These are phyloP conservation scores for Scaptomyza parva DNA, from an alignment of 2,888 invertebrate species.

Conservation along the genomic window DNA sequence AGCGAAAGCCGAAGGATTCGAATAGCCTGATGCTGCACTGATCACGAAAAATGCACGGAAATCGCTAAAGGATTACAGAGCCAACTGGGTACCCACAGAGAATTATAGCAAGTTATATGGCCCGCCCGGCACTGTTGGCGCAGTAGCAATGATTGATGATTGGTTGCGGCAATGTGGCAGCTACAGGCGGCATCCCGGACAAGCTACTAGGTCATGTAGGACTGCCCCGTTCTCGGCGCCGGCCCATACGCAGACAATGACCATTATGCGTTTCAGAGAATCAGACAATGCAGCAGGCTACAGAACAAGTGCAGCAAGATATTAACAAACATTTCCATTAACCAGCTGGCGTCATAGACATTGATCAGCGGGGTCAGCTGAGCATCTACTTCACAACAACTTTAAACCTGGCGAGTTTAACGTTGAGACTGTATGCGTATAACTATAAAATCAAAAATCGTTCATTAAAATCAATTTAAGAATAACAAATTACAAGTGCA, in stretches of 20 bases:
- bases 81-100: background rate
- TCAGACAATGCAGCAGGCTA: slow-evolving; percentile 87
- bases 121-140: slow-evolving; percentile 87
- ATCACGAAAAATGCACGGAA: slow-evolving; percentile 88
- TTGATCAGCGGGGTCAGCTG: slow-evolving; percentile 88
- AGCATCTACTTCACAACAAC: slow-evolving; percentile 89
- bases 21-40: slow-evolving; percentile 87
- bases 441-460: background rate
- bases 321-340: slow-evolving; percentile 90
- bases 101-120: slow-evolving; percentile 4
- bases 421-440: slow-evolving; percentile 36
- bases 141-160: slow-evolving; percentile 91
- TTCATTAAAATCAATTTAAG: background rate
- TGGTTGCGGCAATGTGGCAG: slow-evolving; percentile 89
- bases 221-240: slow-evolving; percentile 90
- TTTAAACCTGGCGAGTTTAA: slow-evolving; percentile 86
- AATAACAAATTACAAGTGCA: background rate
- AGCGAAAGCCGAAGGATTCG: slow-evolving; percentile 87
- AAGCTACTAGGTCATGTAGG: slow-evolving; percentile 91
- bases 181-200: slow-evolving; percentile 92
- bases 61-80: slow-evolving; percentile 86
- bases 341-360: slow-evolving; percentile 90
- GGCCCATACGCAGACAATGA: slow-evolving; percentile 91
- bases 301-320: slow-evolving; percentile 87
- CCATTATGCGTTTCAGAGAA: slow-evolving; percentile 90